A percentile compares a stretch with the other conserved stretches of the same genome.
Conservation (phyloP, 2,113 vertebrate genomes). For the Archocentrus centrarchus region DNA sequence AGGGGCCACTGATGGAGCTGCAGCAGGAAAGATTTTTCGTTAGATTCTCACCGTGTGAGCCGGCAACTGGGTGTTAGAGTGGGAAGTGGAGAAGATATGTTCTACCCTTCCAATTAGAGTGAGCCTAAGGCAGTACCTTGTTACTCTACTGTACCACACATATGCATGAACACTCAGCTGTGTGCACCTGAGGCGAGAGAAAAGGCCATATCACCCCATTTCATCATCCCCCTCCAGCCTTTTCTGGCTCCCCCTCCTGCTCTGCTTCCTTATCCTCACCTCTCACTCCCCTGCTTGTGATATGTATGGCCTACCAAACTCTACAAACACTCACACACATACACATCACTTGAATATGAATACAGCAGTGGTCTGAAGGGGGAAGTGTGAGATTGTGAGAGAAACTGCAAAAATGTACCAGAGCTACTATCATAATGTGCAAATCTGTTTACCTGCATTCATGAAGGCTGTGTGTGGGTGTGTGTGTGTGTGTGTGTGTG, state of each 20-base stretch:
- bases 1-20: slow-evolving; percentile 92
- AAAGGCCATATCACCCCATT: slow-evolving; percentile 73
- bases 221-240: slow-evolving; percentile 66
- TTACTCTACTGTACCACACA: slow-evolving; percentile 57
- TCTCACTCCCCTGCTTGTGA: slow-evolving; percentile 49
- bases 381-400: slow-evolving; percentile 16
- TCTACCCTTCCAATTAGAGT: slow-evolving; percentile 64
- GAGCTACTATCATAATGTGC: slow-evolving; percentile 14
- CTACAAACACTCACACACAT: slow-evolving; percentile 3
- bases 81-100: slow-evolving; percentile 29
- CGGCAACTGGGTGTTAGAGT: slow-evolving; percentile 5
- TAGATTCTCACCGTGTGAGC: slow-evolving; percentile 7
- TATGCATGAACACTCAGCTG: slow-evolving; percentile 59
- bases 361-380: slow-evolving; percentile 6
- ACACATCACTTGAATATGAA: slow-evolving; percentile 33
- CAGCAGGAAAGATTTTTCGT: slow-evolving; percentile 14
- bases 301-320: slow-evolving; percentile 47
- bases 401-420: slow-evolving; percentile 26
- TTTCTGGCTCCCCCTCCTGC: slow-evolving; percentile 24
- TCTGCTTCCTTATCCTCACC: slow-evolving; percentile 51
- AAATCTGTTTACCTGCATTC: slow-evolving; percentile 10
- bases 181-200: slow-evolving; percentile 58
- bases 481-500: too few species aligned
- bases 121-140: slow-evolving; percentile 60
- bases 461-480: too few species aligned